phyloP scores from a whole-genome alignment of 1,140 invertebrate genomes.

The Pseudobourletiella spinata region DNA sequence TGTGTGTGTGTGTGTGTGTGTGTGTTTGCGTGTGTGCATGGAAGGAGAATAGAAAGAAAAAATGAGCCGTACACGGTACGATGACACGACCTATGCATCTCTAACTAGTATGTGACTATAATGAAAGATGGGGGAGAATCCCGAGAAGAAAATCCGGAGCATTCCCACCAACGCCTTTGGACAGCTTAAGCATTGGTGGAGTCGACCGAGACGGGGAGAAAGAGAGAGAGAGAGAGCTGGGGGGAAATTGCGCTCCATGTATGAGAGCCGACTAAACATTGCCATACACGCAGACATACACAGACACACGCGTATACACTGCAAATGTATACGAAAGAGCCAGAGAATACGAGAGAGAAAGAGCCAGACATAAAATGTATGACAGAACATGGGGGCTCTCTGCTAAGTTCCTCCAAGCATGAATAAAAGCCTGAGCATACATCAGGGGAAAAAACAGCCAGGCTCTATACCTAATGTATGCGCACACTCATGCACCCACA shows the following conservation, averaged over 20 bases:
- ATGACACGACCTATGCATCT: slow-evolving; percentile 11
- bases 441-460: background rate
- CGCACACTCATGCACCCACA: background rate
- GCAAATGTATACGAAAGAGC: background rate
- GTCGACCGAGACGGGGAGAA: background rate
- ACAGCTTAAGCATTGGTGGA: background rate
- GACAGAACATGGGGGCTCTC: background rate
- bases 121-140: background rate
- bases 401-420: background rate
- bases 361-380: background rate
- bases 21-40: no score
- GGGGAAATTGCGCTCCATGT: no score
- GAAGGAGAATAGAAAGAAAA: background rate
- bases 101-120: background rate
- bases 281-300: no score
- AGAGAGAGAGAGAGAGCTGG: background rate
- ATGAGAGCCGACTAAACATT: no score
- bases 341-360: background rate
- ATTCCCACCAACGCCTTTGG: no score
- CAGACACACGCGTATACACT: no score
- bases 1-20: no score
- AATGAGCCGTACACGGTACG: slow-evolving; percentile 1
- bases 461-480: background rate
- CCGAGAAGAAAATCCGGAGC: no score
- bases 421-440: background rate